A percentile compares a stretch with the other conserved stretches of the same genome.
Evolutionary conservation across 2,113 vertebrate species (phyloP).

Genomic region (Rhinoderma darwinii): DNA sequence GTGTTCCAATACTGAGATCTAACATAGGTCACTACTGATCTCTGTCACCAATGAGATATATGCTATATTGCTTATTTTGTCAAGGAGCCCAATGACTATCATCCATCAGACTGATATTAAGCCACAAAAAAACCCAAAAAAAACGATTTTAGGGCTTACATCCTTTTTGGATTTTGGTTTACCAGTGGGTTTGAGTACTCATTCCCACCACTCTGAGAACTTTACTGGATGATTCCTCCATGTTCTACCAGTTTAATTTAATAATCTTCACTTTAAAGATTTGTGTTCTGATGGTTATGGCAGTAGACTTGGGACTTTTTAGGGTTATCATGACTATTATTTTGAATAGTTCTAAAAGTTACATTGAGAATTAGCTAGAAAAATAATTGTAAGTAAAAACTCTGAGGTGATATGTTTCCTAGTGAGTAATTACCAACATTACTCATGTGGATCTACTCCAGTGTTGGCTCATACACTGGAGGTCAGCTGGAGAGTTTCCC

Average conservation of each 20-base stretch:
- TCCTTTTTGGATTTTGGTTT: too few species aligned
- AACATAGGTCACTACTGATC: neutral
- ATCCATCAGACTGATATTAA: neutral
- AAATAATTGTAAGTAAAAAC: neutral
- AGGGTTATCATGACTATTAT: neutral
- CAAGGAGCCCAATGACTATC: too few species aligned
- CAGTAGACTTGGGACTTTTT: neutral
- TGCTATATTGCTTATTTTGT: too few species aligned
- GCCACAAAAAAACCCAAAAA: too few species aligned
- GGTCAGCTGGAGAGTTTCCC: slow-evolving; percentile 13
- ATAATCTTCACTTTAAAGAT: too few species aligned
- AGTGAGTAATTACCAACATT: neutral
- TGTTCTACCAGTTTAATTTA: too few species aligned
- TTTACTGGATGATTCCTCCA: too few species aligned
- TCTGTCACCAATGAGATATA: neutral
- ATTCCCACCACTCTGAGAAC: too few species aligned
- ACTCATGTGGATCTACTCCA: neutral
- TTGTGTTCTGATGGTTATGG: neutral
- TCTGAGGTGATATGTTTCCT: neutral
- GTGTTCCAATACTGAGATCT: neutral
- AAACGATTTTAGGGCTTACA: too few species aligned
- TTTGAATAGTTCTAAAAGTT: too few species aligned
- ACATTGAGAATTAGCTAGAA: too few species aligned
- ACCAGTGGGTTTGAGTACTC: too few species aligned
- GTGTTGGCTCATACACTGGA: neutral